Evolutionary conservation across 1,140 invertebrate species (phyloP), one percentile per base, ranked within the genome.

Genomic region (Mercenaria mercenaria): DNA sequence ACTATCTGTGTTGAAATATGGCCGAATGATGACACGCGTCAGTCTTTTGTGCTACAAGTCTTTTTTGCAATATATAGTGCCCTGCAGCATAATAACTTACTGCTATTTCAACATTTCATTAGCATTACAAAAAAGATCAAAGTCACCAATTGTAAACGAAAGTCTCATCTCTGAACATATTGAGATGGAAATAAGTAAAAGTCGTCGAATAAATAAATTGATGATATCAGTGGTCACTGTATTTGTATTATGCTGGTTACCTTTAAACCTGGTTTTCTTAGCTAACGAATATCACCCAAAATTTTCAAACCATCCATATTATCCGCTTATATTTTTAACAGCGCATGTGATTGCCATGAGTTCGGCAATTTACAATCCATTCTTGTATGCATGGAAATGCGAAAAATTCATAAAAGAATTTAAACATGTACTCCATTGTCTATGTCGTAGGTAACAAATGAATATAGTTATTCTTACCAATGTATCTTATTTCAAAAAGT

Each of bases 381-480:
- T 99, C 92, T 97, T 99, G 6, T 99, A 99, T 96, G 99, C 99
- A 64, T 99, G 99, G 98, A 97, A 99, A 96, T 99, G 99, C 96
- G 99, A 99, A 89, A 99, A 99, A 96, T 99, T 99, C 96, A 97
- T 98, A 91, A 99, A 99, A 96, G 98, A 99, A 96, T 99, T 99
- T 91, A 94, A 94, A 87, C 92, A 90, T 64, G 91, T 95, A n/a
- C 85, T 96, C 34, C 95, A 94, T 26, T 96, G 93, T 79, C 91
- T 95, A 0, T 95, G 94, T 85, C 85, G 91, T 29, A 69, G 91
- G n/a, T n/a, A n/a, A n/a, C n/a, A n/a, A n/a, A n/a, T n/a, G n/a
- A n/a, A n/a, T n/a, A n/a, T n/a, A n/a, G n/a, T n/a, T n/a, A n/a
- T n/a, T n/a, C n/a, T n/a, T n/a, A n/a, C n/a, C n/a, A n/a, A n/a